Base-by-base conservation (phyloP, 2,797 vertebrate genomes). In the Tachyglossus aculeatus region DNA sequence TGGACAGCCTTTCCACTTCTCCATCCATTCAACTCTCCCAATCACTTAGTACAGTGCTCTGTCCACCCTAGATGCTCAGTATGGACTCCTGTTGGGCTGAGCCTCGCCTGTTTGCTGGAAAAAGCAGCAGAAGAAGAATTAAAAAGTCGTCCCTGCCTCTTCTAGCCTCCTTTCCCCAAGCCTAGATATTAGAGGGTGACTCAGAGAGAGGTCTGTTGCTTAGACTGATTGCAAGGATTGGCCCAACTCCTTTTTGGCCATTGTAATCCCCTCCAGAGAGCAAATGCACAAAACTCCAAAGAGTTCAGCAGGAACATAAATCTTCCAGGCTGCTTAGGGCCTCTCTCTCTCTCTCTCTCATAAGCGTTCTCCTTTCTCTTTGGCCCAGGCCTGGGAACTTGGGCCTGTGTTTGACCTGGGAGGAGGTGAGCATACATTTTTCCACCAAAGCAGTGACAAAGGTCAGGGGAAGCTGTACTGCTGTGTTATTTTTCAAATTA, bases 281-380 rank as follows among this genome's bases (percentile, higher is more conserved):
- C 2, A 18, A 11, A 29, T 37, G 21, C 32, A 32, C 9, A n/a
- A n/a, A 37, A n/a, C 16, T 19, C 34, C 71, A 50, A 74, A 86
- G 69, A 19, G 66, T 66, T 77, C 63, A 44, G 37, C 9, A 77
- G 73, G 58, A 64, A n/a, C 74, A 64, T 71, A 61, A 78, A 75
- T 80, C 71, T 80, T 66, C 72, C 44, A 7, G 53, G 47, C 34
- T 47, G 47, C 72, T 80, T 71, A 38, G 72, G 57, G 48, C 16
- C 24, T 74, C 43, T 51, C 3, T 66, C 41, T 60, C 16, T 47
- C 16, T 8, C 33, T 57, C 56, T 72, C 47, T 64, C 36, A 72
- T 55, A 58, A 32, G 2, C 60, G 71, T 2, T 57, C 50, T 40
- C 14, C 29, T 72, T 72, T 39, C n/a, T 19, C 55, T 60, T n/a